Percentiles rank a stretch among this genome's conserved stretches.
Conservation (phyloP, 92 coral and sea anemone species). For the Epizoanthus fatuus region DNA sequence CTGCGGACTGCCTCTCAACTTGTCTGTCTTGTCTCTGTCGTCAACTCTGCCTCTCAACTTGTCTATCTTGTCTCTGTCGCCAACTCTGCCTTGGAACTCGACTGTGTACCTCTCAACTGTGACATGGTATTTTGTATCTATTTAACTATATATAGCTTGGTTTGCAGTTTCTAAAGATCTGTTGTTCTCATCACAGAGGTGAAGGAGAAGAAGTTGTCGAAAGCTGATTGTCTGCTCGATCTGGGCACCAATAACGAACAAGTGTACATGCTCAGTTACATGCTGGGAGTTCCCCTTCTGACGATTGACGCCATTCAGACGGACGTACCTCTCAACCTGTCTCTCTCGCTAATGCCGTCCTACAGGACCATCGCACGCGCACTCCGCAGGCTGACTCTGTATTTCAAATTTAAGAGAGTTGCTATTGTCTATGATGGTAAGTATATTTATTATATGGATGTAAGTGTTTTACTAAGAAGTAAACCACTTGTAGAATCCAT, state of each 20-base stretch:
- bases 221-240: conserved; percentile 69
- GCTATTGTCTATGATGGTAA: conserved; percentile 88
- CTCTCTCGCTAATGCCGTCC: conserved; percentile 78
- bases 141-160: neutral
- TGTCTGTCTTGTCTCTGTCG: too few species aligned
- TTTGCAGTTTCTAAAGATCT: neutral
- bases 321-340: conserved; percentile 34
- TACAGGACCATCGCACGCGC: conserved; percentile 67
- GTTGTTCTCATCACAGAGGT: conserved; percentile 29
- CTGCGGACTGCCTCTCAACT: too few species aligned
- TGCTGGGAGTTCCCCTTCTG: conserved; percentile 76
- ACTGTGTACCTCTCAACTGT: too few species aligned
- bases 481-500: too few species aligned
- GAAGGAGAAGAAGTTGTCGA: conserved; percentile 23
- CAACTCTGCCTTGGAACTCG: too few species aligned
- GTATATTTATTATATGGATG: neutral
- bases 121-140: neutral
- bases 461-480: too few species aligned
- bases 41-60: too few species aligned
- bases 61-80: too few species aligned
- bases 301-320: conserved; percentile 52
- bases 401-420: conserved; percentile 59
- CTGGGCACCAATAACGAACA: conserved; percentile 69
- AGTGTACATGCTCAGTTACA: conserved; percentile 66
- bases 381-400: conserved; percentile 71